Evolutionary conservation across 1,140 invertebrate species (phyloP), one percentile per base, ranked within the genome.

Genomic region (Phthorimaea operculella): DNA sequence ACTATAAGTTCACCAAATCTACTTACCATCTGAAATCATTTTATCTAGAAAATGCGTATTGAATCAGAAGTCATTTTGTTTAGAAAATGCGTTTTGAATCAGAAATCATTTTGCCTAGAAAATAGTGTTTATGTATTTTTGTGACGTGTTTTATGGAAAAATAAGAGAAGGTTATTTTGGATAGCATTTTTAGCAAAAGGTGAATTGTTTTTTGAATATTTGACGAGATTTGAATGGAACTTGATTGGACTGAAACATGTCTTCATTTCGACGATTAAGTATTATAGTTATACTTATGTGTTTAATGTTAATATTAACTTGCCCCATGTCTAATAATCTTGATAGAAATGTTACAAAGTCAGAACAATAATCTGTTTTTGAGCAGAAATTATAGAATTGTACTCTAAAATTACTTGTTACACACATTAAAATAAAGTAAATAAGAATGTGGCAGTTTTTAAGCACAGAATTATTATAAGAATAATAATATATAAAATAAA

Each of bases 301-400:
- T 39, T 28, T 28, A 28, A 28, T 28, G 2, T 28, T 28, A 28
- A 28, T 28, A 6, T 6, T 28, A 2, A 6, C 21, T 28, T 28
- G 6, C 2, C 21, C 21, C 21, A n/a, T n/a, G n/a, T n/a, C 21
- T 28, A 28, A 28, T 28, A 28, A 6, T 28, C 6, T 28, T 28
- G 21, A 28, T 28, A 28, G 21, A 28, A 28, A 28, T 28, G 21
- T 28, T 28, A 28, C 21, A 28, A 6, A 28, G 6, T 28, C 6
- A 4, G 21, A 28, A 28, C 21, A 28, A 28, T 28, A 42, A 47
- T 15, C 16, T 5, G 4, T 16, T 15, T 58, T 63, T 62, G 64
- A 69, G 67, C 64, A 69, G 67, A 69, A 66, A 51, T 64, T 55
- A 33, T 68, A 60, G 62, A 51, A 62, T 63, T 62, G 52, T 57